Evolutionary conservation across 2,888 invertebrate species (phyloP).

Genomic region (Isoperla grammatica): DNA sequence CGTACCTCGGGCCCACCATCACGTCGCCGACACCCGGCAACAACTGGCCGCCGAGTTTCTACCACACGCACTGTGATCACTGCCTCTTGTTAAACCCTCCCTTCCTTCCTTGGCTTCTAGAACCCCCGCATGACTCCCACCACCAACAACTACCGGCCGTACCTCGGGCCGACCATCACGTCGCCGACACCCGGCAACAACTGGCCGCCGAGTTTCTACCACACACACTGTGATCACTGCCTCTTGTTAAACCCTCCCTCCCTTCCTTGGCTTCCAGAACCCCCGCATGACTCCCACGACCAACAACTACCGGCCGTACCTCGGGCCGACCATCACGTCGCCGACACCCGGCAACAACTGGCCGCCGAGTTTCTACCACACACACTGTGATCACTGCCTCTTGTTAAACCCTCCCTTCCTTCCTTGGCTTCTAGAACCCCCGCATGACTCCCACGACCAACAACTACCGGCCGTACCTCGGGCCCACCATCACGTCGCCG

Average conservation of each 20-base stretch:
- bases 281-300: background rate
- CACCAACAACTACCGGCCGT: slow-evolving; percentile 1
- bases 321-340: no score
- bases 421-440: background rate
- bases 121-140: background rate
- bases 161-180: background rate
- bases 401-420: background rate
- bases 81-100: no score
- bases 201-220: no score
- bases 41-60: slow-evolving; percentile 2
- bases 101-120: background rate
- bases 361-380: no score
- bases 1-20: background rate
- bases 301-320: slow-evolving; percentile 1
- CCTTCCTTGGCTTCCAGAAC: background rate
- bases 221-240: no score
- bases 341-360: background rate
- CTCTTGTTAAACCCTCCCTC: no score
- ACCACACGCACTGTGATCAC: no score
- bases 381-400: no score
- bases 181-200: background rate
- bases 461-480: background rate
- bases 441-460: background rate
- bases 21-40: background rate
- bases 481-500: no score